Evolutionary conservation across 2,888 invertebrate species (phyloP).

Genomic region (Eumacrocentrus americanus): DNA sequence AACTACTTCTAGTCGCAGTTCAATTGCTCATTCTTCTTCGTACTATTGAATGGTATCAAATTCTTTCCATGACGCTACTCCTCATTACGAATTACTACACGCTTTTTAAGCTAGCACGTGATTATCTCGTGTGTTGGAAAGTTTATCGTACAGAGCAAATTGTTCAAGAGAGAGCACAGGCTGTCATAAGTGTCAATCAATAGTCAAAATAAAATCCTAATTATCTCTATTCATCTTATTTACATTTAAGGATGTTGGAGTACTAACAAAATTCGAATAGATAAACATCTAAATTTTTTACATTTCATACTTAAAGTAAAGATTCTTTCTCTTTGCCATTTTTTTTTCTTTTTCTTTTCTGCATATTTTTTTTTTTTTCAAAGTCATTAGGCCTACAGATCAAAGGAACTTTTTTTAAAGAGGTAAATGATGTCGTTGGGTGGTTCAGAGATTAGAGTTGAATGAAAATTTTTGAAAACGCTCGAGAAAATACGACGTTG

Average conservation of each 20-base stretch:
- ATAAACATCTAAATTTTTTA: no score
- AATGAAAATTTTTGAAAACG: background rate
- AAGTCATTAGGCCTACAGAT: no score
- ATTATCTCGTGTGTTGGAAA: slow-evolving; percentile 84
- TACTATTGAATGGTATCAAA: slow-evolving; percentile 89
- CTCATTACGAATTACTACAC: slow-evolving; percentile 91
- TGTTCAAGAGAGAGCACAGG: slow-evolving; percentile 68
- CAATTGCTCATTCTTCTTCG: slow-evolving; percentile 82
- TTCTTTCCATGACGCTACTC: slow-evolving; percentile 83
- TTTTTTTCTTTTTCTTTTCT: no score
- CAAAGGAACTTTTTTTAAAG: no score
- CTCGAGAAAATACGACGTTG: background rate
- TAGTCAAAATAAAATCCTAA: background rate
- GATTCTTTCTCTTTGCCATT: no score
- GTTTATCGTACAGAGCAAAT: slow-evolving; percentile 77
- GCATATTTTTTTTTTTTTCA: no score
- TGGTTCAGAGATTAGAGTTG: no score
- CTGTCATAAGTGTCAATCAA: slow-evolving; percentile 38
- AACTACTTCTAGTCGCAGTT: slow-evolving; percentile 72
- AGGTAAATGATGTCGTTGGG: no score
- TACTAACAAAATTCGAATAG: no score
- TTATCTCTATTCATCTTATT: no score
- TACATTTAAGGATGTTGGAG: no score
- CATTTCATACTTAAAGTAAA: no score
- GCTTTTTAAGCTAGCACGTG: slow-evolving; percentile 85